phyloP scores from a whole-genome alignment of 1,140 invertebrate genomes.

The Bilobella aurantiaca region DNA sequence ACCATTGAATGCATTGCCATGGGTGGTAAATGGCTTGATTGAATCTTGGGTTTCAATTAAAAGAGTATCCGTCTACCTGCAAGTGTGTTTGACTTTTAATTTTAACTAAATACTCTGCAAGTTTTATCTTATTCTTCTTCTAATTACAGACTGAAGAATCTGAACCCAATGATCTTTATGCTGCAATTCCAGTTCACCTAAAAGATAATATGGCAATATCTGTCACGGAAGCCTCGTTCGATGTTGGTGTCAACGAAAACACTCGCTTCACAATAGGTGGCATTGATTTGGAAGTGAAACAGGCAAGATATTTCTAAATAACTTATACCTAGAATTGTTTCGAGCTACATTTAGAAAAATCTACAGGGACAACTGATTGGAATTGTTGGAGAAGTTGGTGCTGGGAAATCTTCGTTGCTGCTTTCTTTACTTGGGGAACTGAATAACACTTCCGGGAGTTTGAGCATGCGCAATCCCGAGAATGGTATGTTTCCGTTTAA shows the following conservation, averaged over 20 bases:
- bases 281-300: slow-evolving; percentile 17
- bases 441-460: slow-evolving; percentile 49
- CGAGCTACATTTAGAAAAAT: neutral
- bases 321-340: neutral
- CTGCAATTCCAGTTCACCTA: neutral
- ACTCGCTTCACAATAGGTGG: slow-evolving; percentile 5
- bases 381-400: slow-evolving; percentile 58
- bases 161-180: slow-evolving; percentile 19
- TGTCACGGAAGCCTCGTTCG: slow-evolving; percentile 40
- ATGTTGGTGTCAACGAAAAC: slow-evolving; percentile 38
- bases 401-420: slow-evolving; percentile 66
- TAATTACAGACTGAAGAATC: slow-evolving; percentile 23
- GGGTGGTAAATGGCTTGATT: slow-evolving; percentile 92
- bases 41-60: slow-evolving; percentile 85
- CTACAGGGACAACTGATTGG: slow-evolving; percentile 48
- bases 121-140: neutral
- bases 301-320: slow-evolving; percentile 12
- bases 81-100: slow-evolving; percentile 42
- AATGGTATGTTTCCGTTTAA: slow-evolving; percentile 46
- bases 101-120: slow-evolving; percentile 9
- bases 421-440: slow-evolving; percentile 65
- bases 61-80: slow-evolving; percentile 62
- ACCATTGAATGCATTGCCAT: slow-evolving; percentile 94
- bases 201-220: slow-evolving; percentile 40
- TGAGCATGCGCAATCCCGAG: slow-evolving; percentile 52